phyloP scores from a whole-genome alignment of 2,113 vertebrate genomes.

The Rhinichthys klamathensis region DNA sequence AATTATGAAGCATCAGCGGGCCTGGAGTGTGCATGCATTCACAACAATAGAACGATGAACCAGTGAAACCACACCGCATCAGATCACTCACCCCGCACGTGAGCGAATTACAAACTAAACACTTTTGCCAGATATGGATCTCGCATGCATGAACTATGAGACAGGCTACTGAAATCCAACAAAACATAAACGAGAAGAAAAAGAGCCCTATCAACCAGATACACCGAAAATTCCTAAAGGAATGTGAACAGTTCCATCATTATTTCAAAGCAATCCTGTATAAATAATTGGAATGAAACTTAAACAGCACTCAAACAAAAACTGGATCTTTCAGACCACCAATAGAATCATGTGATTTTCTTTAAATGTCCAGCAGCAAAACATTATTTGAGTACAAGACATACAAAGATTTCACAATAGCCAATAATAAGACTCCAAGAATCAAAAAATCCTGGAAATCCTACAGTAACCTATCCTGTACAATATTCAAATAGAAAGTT shows the following conservation, averaged over 20 bases:
- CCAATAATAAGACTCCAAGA: neutral
- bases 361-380: neutral
- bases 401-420: neutral
- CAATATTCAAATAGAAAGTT: neutral
- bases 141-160: slow-evolving; percentile 8
- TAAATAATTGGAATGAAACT: neutral
- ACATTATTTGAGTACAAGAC: neutral
- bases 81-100: slow-evolving; percentile 31
- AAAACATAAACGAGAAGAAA: neutral
- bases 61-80: neutral
- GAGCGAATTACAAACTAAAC: slow-evolving; percentile 37
- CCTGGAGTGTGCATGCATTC: slow-evolving; percentile 11
- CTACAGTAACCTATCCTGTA: neutral
- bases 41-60: slow-evolving; percentile 17
- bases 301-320: neutral
- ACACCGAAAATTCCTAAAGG: neutral
- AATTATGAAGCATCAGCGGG: slow-evolving; percentile 30
- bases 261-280: neutral
- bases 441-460: neutral
- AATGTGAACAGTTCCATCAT: neutral
- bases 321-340: neutral
- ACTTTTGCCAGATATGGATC: slow-evolving; percentile 39
- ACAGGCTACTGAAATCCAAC: slow-evolving; percentile 1
- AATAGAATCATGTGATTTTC: neutral
- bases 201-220: neutral